Conservation (phyloP, 92 coral and sea anemone species). For the Virgularia gustaviana region DNA sequence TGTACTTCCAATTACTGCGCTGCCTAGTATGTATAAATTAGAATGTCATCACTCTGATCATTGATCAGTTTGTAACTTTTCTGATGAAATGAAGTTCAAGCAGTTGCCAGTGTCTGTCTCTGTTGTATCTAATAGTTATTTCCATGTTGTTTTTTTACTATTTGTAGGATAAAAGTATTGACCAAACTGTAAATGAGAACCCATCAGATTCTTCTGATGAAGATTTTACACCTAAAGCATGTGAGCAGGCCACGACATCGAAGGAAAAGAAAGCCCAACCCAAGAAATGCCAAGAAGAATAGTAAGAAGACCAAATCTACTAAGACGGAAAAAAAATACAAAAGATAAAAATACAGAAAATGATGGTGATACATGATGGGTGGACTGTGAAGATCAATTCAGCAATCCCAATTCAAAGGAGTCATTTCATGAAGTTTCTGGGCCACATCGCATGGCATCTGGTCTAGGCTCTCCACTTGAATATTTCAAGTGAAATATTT, state of each 20-base stretch:
- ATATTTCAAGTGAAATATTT: background rate
- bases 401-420: background rate
- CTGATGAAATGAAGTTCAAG: no score
- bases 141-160: no score
- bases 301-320: background rate
- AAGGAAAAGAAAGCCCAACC: conserved; percentile 2
- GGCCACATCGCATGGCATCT: background rate
- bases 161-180: background rate
- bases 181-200: background rate
- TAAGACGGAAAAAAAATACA: background rate
- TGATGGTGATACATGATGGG: conserved; percentile 11
- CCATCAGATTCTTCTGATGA: no score
- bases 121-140: no score
- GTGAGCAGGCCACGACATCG: background rate
- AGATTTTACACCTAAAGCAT: no score
- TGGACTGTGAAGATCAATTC: background rate
- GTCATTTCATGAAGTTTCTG: background rate
- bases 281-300: background rate
- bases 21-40: no score
- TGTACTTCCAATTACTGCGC: no score
- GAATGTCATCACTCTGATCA: no score
- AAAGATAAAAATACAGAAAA: background rate
- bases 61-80: no score
- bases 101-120: no score
- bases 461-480: conserved; percentile 1